These are phyloP conservation scores for Ruditapes philippinarum DNA, from an alignment of 1,140 invertebrate species.

Conservation along the genomic window DNA sequence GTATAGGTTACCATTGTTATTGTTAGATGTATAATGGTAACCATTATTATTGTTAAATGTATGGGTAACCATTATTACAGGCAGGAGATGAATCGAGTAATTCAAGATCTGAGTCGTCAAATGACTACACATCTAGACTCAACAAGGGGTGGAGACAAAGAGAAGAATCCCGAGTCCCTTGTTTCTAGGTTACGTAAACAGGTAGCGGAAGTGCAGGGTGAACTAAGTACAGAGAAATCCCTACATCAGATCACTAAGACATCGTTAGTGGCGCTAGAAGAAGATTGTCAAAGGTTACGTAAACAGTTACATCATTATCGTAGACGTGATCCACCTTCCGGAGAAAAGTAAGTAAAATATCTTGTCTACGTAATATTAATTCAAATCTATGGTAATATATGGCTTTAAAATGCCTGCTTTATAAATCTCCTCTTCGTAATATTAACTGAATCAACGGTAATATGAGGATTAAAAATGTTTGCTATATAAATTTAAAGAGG, in stretches of 20 bases:
- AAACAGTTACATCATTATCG: constrained; percentile 75
- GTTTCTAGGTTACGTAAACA: constrained; percentile 71
- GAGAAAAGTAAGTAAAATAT: constrained; percentile 80
- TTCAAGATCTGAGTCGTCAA: constrained; percentile 82
- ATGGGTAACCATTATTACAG: too few relatives aligned
- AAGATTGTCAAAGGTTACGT: constrained; percentile 80
- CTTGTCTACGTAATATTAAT: too few relatives aligned
- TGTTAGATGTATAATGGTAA: too few relatives aligned
- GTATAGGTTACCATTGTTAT: too few relatives aligned
- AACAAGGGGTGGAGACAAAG: constrained; percentile 61
- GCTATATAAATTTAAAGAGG: too few relatives aligned
- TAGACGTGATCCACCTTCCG: constrained; percentile 61
- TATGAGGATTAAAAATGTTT: too few relatives aligned
- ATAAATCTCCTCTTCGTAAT: too few relatives aligned
- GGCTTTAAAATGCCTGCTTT: too few relatives aligned
- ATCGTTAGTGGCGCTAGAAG: constrained; percentile 80
- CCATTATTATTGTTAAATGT: too few relatives aligned
- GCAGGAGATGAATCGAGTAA: constrained; percentile 83
- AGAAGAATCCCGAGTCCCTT: constrained; percentile 48
- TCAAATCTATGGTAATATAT: too few relatives aligned
- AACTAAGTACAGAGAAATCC: constrained; percentile 81
- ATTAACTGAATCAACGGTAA: too few relatives aligned
- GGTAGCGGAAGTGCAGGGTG: constrained; percentile 74
- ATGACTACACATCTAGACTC: constrained; percentile 79
- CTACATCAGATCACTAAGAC: constrained; percentile 81